A percentile compares a stretch with the other conserved stretches of the same genome.
These are phyloP conservation scores for Apis cerana DNA, from an alignment of 1,140 invertebrate species.

Conservation along the genomic window DNA sequence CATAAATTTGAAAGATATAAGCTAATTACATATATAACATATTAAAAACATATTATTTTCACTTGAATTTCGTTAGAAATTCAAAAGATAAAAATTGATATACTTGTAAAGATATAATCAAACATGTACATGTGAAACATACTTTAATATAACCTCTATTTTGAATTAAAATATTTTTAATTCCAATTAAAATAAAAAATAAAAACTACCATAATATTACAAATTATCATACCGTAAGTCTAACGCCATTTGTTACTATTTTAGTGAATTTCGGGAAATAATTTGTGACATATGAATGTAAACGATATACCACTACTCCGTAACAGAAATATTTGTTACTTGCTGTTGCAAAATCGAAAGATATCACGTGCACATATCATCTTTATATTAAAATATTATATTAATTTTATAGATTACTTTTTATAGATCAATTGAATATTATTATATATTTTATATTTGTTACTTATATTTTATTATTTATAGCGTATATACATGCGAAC, in stretches of 20 bases:
- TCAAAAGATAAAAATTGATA: too few species aligned
- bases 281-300: background rate
- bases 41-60: too few species aligned
- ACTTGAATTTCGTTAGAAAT: too few species aligned
- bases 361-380: background rate
- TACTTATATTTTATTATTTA: too few species aligned
- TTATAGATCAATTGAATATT: background rate
- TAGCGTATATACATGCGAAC: too few species aligned
- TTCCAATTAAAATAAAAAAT: background rate
- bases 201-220: background rate
- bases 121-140: background rate
- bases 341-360: constrained; percentile 3
- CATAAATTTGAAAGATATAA: too few species aligned
- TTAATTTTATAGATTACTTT: background rate
- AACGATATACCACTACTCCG: constrained; percentile 21
- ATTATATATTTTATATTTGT: too few species aligned
- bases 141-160: background rate
- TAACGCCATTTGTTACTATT: constrained; percentile 46
- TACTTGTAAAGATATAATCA: constrained; percentile 3
- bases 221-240: constrained; percentile 50
- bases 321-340: background rate
- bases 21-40: too few species aligned
- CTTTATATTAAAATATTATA: constrained; percentile 2
- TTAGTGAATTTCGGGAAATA: background rate
- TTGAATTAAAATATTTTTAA: too few species aligned